Evolutionary conservation across 2,797 vertebrate species (phyloP).

Genomic region (Spheniscus humboldti): DNA sequence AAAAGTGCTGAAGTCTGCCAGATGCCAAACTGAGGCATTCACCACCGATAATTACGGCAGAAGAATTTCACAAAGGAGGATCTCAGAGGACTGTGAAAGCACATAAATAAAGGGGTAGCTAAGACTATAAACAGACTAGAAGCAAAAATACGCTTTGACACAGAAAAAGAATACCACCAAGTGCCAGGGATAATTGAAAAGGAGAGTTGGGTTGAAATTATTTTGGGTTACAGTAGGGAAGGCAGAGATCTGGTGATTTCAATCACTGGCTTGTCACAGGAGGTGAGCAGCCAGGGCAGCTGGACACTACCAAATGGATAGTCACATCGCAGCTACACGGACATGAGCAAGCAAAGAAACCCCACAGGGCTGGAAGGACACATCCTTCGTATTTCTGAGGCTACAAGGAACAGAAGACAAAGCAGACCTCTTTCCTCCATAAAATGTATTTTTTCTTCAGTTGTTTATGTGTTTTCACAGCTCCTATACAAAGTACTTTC

Average conservation of each 20-base stretch:
- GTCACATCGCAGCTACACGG: neutral
- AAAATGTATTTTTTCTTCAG: neutral
- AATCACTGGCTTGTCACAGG: slow-evolving; percentile 2
- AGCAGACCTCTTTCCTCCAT: neutral
- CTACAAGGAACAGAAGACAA: neutral
- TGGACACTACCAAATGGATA: neutral
- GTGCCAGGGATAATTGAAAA: slow-evolving; percentile 55
- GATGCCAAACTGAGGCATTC: neutral
- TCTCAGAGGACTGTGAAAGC: neutral
- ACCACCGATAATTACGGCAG: slow-evolving; percentile 37
- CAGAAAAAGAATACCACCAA: slow-evolving; percentile 29
- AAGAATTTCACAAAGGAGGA: neutral
- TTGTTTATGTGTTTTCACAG: neutral
- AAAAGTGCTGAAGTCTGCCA: neutral
- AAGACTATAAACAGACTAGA: slow-evolving; percentile 16
- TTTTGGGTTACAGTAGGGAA: slow-evolving; percentile 23
- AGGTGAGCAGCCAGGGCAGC: slow-evolving; percentile 29
- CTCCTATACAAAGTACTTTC: neutral
- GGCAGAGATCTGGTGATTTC: slow-evolving; percentile 25
- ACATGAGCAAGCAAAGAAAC: neutral
- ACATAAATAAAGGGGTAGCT: slow-evolving; percentile 52
- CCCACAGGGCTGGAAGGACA: neutral
- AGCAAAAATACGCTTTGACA: neutral
- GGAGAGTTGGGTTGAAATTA: slow-evolving; percentile 11
- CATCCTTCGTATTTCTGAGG: neutral